Conservation (phyloP, 2,888 invertebrate species). For the Eustalomyia histrio region DNA sequence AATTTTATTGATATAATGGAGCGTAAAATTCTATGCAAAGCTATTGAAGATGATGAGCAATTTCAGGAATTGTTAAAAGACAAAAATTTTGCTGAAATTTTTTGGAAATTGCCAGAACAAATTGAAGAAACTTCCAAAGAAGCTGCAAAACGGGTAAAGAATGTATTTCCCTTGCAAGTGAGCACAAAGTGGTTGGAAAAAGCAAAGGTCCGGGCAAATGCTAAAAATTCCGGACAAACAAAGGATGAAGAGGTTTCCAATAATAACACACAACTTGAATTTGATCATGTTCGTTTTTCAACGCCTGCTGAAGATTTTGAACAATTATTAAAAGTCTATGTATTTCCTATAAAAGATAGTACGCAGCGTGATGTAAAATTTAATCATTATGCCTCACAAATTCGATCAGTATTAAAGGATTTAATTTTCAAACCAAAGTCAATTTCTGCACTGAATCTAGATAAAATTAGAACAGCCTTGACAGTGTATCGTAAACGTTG, state of each 20-base stretch:
- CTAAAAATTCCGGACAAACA: constrained; percentile 31
- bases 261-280: constrained; percentile 14
- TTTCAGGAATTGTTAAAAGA: constrained; percentile 73
- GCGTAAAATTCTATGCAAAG: constrained; percentile 67
- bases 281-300: constrained; percentile 81
- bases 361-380: constrained; percentile 73
- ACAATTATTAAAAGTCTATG: constrained; percentile 79
- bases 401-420: constrained; percentile 72
- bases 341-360: constrained; percentile 69
- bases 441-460: constrained; percentile 63
- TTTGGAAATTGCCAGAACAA: constrained; percentile 80
- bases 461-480: constrained; percentile 73
- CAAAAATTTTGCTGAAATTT: constrained; percentile 75
- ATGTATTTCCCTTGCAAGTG: constrained; percentile 80
- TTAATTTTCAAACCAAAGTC: constrained; percentile 65
- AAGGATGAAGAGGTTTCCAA: neutral
- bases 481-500: constrained; percentile 71
- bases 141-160: constrained; percentile 80
- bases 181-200: constrained; percentile 63
- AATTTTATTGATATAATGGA: constrained; percentile 74
- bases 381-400: constrained; percentile 72
- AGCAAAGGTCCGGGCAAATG: constrained; percentile 49
- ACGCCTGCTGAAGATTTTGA: constrained; percentile 83
- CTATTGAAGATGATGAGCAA: constrained; percentile 60
- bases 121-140: constrained; percentile 80